Percentiles rank a stretch among this genome's conserved stretches.
These are phyloP conservation scores for Calephelis perditalis DNA, from an alignment of 2,888 invertebrate genomes.

Conservation along the genomic window DNA sequence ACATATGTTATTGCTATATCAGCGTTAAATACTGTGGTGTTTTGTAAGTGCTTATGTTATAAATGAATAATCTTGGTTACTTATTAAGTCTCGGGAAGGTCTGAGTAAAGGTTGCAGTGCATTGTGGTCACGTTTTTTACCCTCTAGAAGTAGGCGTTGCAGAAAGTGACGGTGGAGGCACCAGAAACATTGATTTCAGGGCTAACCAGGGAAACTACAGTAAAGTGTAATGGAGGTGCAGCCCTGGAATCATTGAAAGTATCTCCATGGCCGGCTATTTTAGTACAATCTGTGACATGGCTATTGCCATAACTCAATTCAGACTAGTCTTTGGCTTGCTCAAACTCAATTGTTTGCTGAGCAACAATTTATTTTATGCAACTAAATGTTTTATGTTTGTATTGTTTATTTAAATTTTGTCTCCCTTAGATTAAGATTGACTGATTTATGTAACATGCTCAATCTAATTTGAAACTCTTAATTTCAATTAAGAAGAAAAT, in stretches of 20 bases:
- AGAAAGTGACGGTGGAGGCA: conserved; percentile 79
- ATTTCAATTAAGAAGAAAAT: too few species aligned
- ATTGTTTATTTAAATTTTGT: background rate
- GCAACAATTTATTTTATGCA: conserved; percentile 33
- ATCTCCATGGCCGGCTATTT: conserved; percentile 81
- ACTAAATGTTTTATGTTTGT: background rate
- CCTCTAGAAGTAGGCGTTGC: conserved; percentile 82
- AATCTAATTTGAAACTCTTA: too few species aligned
- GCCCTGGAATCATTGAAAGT: conserved; percentile 78
- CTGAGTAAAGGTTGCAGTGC: conserved; percentile 80
- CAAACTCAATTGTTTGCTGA: conserved; percentile 46
- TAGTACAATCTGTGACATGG: conserved; percentile 83
- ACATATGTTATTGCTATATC: too few species aligned
- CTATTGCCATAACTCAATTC: conserved; percentile 84
- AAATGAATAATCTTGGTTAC: conserved; percentile 39
- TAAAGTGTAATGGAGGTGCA: conserved; percentile 53
- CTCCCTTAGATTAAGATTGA: background rate
- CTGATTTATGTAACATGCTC: background rate
- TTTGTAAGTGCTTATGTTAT: too few species aligned
- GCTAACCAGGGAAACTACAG: conserved; percentile 68
- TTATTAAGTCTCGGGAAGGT: conserved; percentile 85
- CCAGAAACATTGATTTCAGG: conserved; percentile 80
- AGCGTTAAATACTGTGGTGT: too few species aligned
- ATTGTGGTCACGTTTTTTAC: conserved; percentile 43
- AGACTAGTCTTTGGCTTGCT: conserved; percentile 87